These are phyloP conservation scores for Odocoileus hemionus DNA, from an alignment of 2,113 vertebrate species.

Conservation along the genomic window DNA sequence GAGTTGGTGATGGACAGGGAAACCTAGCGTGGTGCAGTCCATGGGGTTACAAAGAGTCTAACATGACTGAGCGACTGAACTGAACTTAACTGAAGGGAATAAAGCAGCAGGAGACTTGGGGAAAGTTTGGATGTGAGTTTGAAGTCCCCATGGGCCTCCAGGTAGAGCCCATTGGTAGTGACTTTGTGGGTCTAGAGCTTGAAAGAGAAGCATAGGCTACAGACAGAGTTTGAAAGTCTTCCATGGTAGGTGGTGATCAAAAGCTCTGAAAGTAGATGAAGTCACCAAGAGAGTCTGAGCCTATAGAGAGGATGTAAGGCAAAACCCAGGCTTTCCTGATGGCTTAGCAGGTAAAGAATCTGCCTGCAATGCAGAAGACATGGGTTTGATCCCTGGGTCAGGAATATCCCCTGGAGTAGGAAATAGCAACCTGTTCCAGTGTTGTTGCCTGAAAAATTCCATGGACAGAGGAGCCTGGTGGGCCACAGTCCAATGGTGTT, in stretches of 20 bases:
- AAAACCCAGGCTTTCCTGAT: background rate
- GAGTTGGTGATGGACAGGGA: background rate
- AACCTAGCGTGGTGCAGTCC: background rate
- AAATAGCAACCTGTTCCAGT: background rate
- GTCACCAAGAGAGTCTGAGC: background rate
- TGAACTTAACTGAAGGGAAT: background rate
- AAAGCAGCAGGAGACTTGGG: background rate
- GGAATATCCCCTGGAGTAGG: background rate
- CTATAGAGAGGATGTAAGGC: background rate
- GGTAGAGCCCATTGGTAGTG: background rate
- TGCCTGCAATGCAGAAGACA: background rate
- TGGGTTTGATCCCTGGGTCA: background rate
- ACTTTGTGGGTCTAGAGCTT: background rate
- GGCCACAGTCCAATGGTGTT: background rate
- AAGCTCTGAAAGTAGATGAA: background rate
- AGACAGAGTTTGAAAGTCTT: background rate
- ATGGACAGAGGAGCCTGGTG: background rate
- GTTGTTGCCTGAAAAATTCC: background rate
- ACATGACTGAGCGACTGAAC: background rate
- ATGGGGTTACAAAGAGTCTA: background rate
- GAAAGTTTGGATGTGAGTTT: background rate
- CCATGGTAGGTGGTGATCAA: background rate
- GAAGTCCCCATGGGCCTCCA: background rate
- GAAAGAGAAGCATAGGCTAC: background rate
- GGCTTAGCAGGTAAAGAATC: background rate